These are phyloP conservation scores for Paralichthys olivaceus DNA, from an alignment of 2,113 vertebrate species.

Conservation along the genomic window DNA sequence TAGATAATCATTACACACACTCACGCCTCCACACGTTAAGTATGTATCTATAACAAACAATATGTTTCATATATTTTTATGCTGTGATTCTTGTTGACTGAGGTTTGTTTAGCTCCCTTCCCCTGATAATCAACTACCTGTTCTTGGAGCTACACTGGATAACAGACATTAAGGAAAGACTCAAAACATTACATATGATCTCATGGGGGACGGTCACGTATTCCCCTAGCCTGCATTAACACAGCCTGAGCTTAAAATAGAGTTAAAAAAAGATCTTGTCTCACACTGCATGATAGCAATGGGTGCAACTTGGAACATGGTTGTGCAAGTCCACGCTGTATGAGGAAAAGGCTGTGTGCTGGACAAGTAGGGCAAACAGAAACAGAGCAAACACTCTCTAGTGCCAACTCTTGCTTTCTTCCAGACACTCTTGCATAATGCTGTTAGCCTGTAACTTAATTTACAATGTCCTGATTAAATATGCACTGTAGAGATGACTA, in stretches of 20 bases:
- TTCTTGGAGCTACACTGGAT: not conserved
- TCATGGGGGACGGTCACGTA: not conserved
- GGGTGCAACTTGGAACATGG: constrained; percentile 45
- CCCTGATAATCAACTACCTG: not conserved
- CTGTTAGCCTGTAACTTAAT: constrained; percentile 50
- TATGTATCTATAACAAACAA: not conserved
- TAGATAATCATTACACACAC: constrained; percentile 14
- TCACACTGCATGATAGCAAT: constrained; percentile 36
- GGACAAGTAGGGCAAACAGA: constrained; percentile 73
- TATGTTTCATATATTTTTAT: not conserved
- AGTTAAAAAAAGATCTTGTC: constrained; percentile 49
- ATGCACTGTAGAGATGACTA: constrained; percentile 34
- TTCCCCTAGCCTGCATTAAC: constrained; percentile 16
- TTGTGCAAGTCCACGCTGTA: constrained; percentile 56
- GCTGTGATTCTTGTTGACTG: not conserved
- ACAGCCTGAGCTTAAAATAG: constrained; percentile 42
- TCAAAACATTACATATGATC: constrained; percentile 2
- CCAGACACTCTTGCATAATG: constrained; percentile 70
- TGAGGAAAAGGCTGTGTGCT: constrained; percentile 64
- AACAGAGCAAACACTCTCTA: constrained; percentile 62
- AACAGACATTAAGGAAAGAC: not conserved
- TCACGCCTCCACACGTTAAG: not conserved
- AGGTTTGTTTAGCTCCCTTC: not conserved
- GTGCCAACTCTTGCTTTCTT: constrained; percentile 66
- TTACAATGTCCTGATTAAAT: constrained; percentile 55